Conservation (phyloP, 1,140 invertebrate genomes). For the Ips nitidus region DNA sequence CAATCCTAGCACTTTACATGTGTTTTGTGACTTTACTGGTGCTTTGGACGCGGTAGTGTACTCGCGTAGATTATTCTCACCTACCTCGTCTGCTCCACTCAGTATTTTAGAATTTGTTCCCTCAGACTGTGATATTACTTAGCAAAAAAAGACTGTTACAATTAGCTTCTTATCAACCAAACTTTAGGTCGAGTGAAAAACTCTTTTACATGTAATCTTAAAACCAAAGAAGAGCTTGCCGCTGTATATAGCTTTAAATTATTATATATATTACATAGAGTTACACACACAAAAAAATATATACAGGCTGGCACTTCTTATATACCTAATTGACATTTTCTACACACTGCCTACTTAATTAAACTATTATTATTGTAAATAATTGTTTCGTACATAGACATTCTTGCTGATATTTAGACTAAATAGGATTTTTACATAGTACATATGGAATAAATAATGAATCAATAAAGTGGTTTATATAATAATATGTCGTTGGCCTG, state of each 20-base stretch:
- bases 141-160: neutral
- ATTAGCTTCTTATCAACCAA: too few species aligned
- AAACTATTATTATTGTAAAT: too few species aligned
- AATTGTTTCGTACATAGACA: too few species aligned
- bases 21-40: conserved; percentile 18
- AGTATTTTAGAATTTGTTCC: conserved; percentile 32
- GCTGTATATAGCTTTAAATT: conserved; percentile 44
- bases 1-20: neutral
- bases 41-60: conserved; percentile 22
- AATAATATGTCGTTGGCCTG: too few species aligned
- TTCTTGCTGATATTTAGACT: too few species aligned
- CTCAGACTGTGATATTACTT: conserved; percentile 35
- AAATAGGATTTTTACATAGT: too few species aligned
- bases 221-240: conserved; percentile 42
- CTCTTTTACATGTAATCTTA: neutral
- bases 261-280: conserved; percentile 10
- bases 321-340: neutral
- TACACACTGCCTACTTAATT: too few species aligned
- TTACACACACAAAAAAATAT: neutral
- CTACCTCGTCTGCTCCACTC: conserved; percentile 39
- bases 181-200: too few species aligned
- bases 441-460: too few species aligned
- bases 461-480: too few species aligned
- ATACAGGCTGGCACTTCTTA: conserved; percentile 36
- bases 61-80: conserved; percentile 3